These are phyloP conservation scores for Oreortyx pictus DNA, from an alignment of 2,797 vertebrate genomes.

Conservation along the genomic window DNA sequence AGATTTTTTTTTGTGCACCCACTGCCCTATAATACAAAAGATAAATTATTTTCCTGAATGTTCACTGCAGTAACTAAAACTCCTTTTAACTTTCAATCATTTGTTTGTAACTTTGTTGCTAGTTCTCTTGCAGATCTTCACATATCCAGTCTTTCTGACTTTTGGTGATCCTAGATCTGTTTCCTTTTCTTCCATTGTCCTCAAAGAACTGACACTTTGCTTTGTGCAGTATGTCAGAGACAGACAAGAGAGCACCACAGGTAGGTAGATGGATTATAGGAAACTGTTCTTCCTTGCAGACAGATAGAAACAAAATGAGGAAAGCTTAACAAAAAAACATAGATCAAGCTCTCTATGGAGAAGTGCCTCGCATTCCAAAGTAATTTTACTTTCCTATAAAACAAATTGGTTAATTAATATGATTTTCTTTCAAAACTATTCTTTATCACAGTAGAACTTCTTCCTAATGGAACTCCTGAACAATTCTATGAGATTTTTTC, in stretches of 20 bases:
- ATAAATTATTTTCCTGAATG: neutral
- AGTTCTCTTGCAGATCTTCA: neutral
- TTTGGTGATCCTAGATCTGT: neutral
- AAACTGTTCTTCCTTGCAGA: neutral
- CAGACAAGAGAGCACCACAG: neutral
- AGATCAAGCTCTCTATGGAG: neutral
- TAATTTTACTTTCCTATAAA: slow-evolving; percentile 12
- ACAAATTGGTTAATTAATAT: slow-evolving; percentile 11
- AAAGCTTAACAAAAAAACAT: neutral
- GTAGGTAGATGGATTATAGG: neutral
- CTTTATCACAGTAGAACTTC: neutral
- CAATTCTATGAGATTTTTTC: neutral
- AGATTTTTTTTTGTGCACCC: neutral
- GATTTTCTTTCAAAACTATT: neutral
- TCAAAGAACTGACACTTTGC: neutral
- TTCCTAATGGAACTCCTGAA: neutral
- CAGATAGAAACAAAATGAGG: neutral
- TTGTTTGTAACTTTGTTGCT: neutral
- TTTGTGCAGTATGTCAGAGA: neutral
- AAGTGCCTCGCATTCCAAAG: neutral
- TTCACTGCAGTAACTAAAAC: neutral
- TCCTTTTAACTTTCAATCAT: neutral
- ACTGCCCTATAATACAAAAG: neutral
- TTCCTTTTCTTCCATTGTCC: neutral
- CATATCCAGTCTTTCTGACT: neutral